phyloP scores from a whole-genome alignment of 1,140 invertebrate genomes.

The Drosophila carrolli region DNA sequence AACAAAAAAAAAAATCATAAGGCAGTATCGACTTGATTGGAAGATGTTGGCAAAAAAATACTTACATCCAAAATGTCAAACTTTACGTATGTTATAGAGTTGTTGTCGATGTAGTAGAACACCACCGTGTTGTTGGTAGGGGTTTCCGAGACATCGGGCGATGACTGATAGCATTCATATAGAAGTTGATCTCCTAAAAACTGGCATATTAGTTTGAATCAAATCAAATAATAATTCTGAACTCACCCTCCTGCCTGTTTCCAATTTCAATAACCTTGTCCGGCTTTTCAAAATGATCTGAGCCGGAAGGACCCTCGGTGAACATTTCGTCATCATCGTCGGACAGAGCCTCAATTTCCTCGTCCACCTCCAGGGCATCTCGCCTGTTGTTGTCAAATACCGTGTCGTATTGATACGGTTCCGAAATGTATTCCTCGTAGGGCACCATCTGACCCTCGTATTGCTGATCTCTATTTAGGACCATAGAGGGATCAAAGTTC shows the following conservation, averaged over 20 bases:
- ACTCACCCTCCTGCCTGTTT: slow-evolving; percentile 60
- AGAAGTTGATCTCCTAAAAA: slow-evolving; percentile 62
- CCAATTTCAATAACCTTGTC: slow-evolving; percentile 73
- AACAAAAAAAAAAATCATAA: too few relatives aligned
- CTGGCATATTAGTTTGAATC: neutral
- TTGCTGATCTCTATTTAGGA: slow-evolving; percentile 64
- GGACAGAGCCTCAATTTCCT: neutral
- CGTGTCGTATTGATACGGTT: neutral
- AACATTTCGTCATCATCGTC: slow-evolving; percentile 9
- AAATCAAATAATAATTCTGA: neutral
- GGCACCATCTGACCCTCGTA: slow-evolving; percentile 52
- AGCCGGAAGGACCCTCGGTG: slow-evolving; percentile 1
- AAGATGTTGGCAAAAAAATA: neutral
- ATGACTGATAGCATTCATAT: slow-evolving; percentile 60
- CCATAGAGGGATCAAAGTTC: slow-evolving; percentile 43
- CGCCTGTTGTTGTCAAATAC: slow-evolving; percentile 10
- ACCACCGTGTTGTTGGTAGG: slow-evolving; percentile 41
- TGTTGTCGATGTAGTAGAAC: slow-evolving; percentile 75
- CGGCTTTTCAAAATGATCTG: slow-evolving; percentile 13
- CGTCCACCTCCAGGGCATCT: slow-evolving; percentile 16
- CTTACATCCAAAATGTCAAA: slow-evolving; percentile 75
- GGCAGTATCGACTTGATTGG: too few relatives aligned
- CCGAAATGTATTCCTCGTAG: neutral
- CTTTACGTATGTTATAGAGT: slow-evolving; percentile 71
- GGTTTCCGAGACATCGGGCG: slow-evolving; percentile 6